phyloP scores from a whole-genome alignment of 1,140 invertebrate genomes.

The Sogatella furcifera region DNA sequence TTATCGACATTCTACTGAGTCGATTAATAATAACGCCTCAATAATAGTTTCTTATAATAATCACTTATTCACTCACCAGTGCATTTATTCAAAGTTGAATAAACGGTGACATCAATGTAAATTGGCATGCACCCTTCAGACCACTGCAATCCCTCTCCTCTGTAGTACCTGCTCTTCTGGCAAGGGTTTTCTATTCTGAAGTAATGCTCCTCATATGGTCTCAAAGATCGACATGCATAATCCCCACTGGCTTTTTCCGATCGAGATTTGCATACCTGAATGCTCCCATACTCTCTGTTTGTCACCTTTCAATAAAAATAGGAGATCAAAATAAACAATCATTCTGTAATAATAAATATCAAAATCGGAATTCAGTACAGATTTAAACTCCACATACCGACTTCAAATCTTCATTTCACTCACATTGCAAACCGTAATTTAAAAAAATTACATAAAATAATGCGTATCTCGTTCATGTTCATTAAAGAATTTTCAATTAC shows the following conservation, averaged over 20 bases:
- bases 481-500: no score
- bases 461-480: no score
- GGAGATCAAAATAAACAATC: no score
- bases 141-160: neutral
- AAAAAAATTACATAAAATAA: no score
- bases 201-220: neutral
- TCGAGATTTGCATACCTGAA: neutral
- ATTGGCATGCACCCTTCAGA: conserved; percentile 4
- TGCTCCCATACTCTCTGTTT: neutral
- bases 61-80: neutral
- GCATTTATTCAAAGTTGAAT: neutral
- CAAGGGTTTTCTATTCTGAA: neutral
- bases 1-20: no score
- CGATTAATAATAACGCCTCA: no score
- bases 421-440: no score
- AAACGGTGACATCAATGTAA: neutral
- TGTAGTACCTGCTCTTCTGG: neutral
- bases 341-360: no score
- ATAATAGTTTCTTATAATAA: no score
- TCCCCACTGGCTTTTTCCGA: neutral
- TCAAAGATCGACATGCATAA: neutral
- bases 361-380: no score
- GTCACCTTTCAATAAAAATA: neutral
- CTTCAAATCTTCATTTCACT: no score
- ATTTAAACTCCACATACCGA: no score